These are phyloP conservation scores for Aethes cnicana DNA, from an alignment of 2,888 invertebrate genomes.

Conservation along the genomic window DNA sequence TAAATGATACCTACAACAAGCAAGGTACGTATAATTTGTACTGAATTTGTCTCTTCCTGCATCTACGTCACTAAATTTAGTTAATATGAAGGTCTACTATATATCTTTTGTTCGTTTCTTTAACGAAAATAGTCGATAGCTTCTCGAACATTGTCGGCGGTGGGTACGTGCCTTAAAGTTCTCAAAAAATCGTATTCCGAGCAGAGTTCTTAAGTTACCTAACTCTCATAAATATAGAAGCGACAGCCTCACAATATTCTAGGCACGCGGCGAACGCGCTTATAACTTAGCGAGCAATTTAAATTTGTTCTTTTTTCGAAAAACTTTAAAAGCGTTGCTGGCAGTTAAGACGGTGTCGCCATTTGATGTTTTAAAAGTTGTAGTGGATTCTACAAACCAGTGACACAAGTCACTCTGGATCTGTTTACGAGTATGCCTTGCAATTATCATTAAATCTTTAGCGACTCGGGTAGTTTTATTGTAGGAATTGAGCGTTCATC, in stretches of 20 bases:
- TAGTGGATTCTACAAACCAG: not conserved
- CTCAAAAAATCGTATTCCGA: conserved; percentile 3
- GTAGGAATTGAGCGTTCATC: no score
- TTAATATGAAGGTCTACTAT: no score
- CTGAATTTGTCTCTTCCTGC: no score
- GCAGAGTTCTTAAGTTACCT: conserved; percentile 14
- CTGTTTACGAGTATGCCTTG: not conserved
- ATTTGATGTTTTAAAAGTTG: not conserved
- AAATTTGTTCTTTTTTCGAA: conserved; percentile 11
- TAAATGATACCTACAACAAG: no score
- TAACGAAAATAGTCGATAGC: no score
- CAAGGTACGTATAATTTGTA: no score
- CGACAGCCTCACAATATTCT: conserved; percentile 14
- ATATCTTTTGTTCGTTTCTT: no score
- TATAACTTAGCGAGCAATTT: conserved; percentile 9
- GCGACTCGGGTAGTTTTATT: no score
- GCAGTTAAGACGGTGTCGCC: conserved; percentile 5
- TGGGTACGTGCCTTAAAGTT: not conserved
- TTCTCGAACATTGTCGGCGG: no score
- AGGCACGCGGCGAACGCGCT: conserved; percentile 13
- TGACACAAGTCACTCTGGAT: not conserved
- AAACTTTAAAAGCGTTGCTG: conserved; percentile 7
- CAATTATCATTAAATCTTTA: conserved; percentile 26
- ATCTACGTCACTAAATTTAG: no score
- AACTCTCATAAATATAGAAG: conserved; percentile 14